Conservation (phyloP, 2,797 vertebrate species). For the Octomys mimax region DNA sequence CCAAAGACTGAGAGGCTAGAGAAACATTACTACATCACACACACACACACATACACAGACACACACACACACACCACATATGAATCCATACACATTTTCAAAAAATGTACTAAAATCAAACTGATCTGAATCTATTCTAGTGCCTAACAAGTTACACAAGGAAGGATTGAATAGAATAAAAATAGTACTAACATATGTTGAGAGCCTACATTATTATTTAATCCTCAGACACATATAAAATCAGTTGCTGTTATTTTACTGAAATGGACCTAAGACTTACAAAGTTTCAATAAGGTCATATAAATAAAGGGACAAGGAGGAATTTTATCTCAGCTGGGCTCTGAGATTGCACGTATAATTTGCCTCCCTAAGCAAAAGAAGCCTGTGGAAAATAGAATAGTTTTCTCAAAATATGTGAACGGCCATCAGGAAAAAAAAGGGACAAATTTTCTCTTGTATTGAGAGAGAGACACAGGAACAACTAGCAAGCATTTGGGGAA, state of each 20-base stretch:
- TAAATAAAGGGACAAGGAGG: neutral
- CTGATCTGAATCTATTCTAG: constrained; percentile 36
- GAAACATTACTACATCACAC: neutral
- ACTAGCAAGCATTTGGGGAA: neutral
- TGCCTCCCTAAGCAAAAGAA: constrained; percentile 22
- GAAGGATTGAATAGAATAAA: constrained; percentile 49
- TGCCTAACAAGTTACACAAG: constrained; percentile 25
- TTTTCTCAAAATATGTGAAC: constrained; percentile 7
- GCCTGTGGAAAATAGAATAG: neutral
- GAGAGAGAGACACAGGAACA: neutral
- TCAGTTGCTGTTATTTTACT: constrained; percentile 18
- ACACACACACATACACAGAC: neutral
- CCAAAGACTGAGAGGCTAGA: neutral
- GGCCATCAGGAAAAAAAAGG: neutral
- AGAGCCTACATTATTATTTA: constrained; percentile 58
- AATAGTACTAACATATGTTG: constrained; percentile 47
- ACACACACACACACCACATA: neutral
- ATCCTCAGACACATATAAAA: constrained; percentile 39
- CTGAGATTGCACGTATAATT: neutral
- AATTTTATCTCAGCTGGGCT: neutral
- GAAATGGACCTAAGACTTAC: neutral
- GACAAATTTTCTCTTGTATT: neutral
- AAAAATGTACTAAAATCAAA: constrained; percentile 51
- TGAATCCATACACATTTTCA: neutral
- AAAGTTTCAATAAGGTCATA: neutral